Evolutionary conservation across 2,113 vertebrate genomes (phyloP).

Genomic region (Crotalus tigris): DNA sequence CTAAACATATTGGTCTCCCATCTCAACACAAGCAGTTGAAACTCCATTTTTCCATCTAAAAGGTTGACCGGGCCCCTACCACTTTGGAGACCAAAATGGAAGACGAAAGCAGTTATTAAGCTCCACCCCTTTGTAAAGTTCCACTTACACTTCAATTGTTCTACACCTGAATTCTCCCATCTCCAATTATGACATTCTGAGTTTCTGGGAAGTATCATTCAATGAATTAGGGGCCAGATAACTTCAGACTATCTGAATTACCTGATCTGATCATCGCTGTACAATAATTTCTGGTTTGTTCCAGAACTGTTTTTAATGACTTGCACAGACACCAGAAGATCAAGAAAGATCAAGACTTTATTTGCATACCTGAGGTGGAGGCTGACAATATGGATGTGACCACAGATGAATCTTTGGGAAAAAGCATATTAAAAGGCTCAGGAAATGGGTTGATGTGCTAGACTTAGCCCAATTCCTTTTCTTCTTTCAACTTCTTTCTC

Average conservation of each 20-base stretch:
- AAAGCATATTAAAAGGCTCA: not conserved
- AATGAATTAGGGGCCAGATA: too few relatives aligned
- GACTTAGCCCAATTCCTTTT: too few relatives aligned
- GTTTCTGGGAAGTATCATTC: too few relatives aligned
- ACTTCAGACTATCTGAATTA: too few relatives aligned
- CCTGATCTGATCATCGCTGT: too few relatives aligned
- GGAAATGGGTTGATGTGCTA: not conserved
- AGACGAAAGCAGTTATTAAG: not conserved
- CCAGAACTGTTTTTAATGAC: not conserved
- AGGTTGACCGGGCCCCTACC: too few relatives aligned
- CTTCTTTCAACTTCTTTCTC: too few relatives aligned
- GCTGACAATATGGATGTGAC: not conserved
- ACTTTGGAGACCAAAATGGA: not conserved
- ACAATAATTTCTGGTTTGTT: not conserved
- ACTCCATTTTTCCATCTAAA: not conserved
- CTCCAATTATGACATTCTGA: not conserved
- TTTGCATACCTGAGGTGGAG: too few relatives aligned
- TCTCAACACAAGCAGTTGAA: not conserved
- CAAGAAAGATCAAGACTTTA: too few relatives aligned
- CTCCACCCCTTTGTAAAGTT: not conserved
- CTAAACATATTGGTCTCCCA: not conserved
- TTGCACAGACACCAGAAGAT: too few relatives aligned
- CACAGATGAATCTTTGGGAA: not conserved
- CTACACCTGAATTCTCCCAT: not conserved
- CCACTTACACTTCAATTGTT: not conserved